Base-by-base conservation (phyloP, 2,888 invertebrate genomes). In the Dascillus cervinus region DNA sequence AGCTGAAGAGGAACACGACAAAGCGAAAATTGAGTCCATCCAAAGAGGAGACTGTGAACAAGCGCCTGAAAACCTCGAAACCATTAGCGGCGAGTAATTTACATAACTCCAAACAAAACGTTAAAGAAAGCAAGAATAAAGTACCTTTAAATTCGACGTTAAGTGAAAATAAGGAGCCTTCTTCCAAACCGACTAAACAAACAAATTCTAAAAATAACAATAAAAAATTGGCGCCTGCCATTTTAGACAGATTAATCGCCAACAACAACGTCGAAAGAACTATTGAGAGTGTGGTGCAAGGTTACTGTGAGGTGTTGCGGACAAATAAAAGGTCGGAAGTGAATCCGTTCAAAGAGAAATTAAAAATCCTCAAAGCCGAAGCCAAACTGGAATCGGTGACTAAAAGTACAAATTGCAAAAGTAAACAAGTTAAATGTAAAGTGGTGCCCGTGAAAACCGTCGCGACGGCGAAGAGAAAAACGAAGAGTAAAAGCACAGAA, bases 211-310 rank as follows among this genome's bases (percentile, higher is more conserved):
- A 41, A 29, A 39, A 24, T 38, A 13, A 29, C 17, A 41, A 28
- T 22, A 49, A 47, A 25, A 49, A 46, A 32, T 34, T 50, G 19
- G 54, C 55, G 8, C 48, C 55, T 2, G 52, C 69, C 26, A 54
- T 73, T 21, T 62, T 74, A n/a, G 73, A 75, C 46, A 71, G 69
- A 51, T 60, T 74, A 24, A 61, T 74, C 39, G 65, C 70, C 39
- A 73, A 73, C 56, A 75, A 73, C 49, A 73, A 71, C 50, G 66
- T 76, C 22, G 75, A 76, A 37, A 64, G 72, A 47, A 62, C 60
- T 24, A 66, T 66, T 32, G 67, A 67, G 43, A 58, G 59, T 52
- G 66, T 64, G 60, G 57, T 55, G 51, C 35, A 22, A 24, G 22
- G 29, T 21, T 37, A 28, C 23, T 64, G 60, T 43, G 64, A 62